Percentiles rank a stretch among this genome's conserved stretches.
These are phyloP conservation scores for Harpagifer antarcticus DNA, from an alignment of 2,797 vertebrate species.

Conservation along the genomic window DNA sequence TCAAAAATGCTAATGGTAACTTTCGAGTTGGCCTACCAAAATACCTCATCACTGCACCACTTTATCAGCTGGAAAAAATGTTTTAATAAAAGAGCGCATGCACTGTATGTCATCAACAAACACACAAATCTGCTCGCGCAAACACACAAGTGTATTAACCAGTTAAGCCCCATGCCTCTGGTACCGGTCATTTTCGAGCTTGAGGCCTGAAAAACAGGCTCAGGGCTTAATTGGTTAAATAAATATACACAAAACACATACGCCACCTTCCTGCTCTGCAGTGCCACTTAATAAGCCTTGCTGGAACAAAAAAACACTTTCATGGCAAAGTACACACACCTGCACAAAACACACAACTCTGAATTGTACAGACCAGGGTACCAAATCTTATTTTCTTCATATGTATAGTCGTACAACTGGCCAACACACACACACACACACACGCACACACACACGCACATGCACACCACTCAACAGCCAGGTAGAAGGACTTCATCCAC, in stretches of 20 bases:
- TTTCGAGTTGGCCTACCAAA: too few relatives aligned
- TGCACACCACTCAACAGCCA: constrained; percentile 69
- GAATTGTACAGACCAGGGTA: constrained; percentile 10
- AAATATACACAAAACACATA: too few relatives aligned
- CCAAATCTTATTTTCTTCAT: constrained; percentile 24
- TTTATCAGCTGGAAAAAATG: not conserved
- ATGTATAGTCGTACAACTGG: constrained; percentile 15
- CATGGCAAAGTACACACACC: not conserved
- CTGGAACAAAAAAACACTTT: not conserved
- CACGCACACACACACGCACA: constrained; percentile 15
- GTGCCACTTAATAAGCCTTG: constrained; percentile 42
- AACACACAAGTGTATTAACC: not conserved
- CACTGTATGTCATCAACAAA: not conserved
- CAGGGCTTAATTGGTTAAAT: too few relatives aligned
- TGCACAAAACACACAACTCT: constrained; percentile 13
- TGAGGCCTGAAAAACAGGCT: too few relatives aligned
- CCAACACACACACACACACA: constrained; percentile 7
- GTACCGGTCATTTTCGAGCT: too few relatives aligned
- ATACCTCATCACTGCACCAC: too few relatives aligned
- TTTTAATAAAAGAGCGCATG: constrained; percentile 5
- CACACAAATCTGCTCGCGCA: not conserved
- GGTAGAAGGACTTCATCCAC: constrained; percentile 85
- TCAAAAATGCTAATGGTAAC: too few relatives aligned
- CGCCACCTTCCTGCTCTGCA: constrained; percentile 47
- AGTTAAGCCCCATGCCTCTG: too few relatives aligned